Percentiles rank a stretch among this genome's conserved stretches.
Evolutionary conservation across 2,888 invertebrate genomes (phyloP).

Genomic region (Heliconius aoede): DNA sequence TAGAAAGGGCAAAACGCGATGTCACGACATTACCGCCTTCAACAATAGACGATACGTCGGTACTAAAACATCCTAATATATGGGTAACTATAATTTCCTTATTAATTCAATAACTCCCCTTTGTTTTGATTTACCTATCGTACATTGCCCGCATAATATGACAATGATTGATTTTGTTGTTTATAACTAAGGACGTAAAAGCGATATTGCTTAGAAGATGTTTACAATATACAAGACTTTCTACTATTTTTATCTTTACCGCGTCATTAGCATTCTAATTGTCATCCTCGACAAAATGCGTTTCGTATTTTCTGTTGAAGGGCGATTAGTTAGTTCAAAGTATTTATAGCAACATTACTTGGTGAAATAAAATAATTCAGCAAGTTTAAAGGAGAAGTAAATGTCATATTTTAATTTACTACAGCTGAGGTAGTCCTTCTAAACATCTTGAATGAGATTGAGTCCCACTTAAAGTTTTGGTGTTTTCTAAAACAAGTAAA

Average conservation of each 20-base stretch:
- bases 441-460: too few relatives aligned
- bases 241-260: conserved; percentile 47
- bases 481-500: too few relatives aligned
- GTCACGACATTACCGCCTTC: conserved; percentile 60
- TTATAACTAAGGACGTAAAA: conserved; percentile 37
- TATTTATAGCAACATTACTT: conserved; percentile 46
- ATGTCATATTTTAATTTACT: conserved; percentile 5
- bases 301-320: conserved; percentile 40
- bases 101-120: conserved; percentile 57
- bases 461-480: too few relatives aligned
- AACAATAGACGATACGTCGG: conserved; percentile 53
- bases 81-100: conserved; percentile 66
- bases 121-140: conserved; percentile 57
- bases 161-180: conserved; percentile 54
- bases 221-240: conserved; percentile 50
- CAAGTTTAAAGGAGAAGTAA: neutral
- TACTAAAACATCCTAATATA: conserved; percentile 71
- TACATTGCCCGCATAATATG: conserved; percentile 48
- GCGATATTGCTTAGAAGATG: conserved; percentile 25
- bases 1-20: conserved; percentile 73
- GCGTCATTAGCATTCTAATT: conserved; percentile 37
- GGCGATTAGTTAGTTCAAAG: conserved; percentile 36
- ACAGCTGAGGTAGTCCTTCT: neutral
- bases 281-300: conserved; percentile 26
- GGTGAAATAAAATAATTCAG: conserved; percentile 32